Base-by-base conservation (phyloP, 2,113 vertebrate species). In the Amblyornis subalaris region DNA sequence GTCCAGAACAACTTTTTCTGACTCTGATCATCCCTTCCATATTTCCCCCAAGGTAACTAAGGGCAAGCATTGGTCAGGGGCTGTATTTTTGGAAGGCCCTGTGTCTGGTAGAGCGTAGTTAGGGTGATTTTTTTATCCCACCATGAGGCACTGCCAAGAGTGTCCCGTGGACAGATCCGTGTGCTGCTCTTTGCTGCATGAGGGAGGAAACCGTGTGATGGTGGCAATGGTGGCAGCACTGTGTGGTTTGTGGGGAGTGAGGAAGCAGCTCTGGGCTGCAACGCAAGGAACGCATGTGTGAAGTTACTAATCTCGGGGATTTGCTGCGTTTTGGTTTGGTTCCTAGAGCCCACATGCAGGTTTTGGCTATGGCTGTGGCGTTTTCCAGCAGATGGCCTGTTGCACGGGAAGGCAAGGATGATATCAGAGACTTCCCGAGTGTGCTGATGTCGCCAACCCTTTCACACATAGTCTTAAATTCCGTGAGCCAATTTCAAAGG, bases 1-100 rank as follows among this genome's bases (percentile, higher is more conserved):
- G 48, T 8, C 4, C 19, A 33, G 66, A 70, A 26, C 12, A 48
- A 50, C 26, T 33, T 53, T n/a, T 70, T 70, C 45, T 77, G 38
- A 54, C 35, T 57, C 9, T 26, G 3, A 0, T 42, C 0, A 1
- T 57, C 25, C 23, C 5, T 73, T 73, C 12, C 0, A 0, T 73
- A 3, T 80, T 77, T 94, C 84, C 21, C 33, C 22, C 12, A 4
- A 38, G 9, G 5, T 58, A 4, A 62, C 9, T 20, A 25, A 70
- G 50, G 25, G 24, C 26, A 92, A 50, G 11, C 1, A 1, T 66
- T 5, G 2, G 19, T 36, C 20, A 8, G 20, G 14, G n/a, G 17
- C 74, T 38, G 20, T 33, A 7, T 58, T 54, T 54, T 54, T 69
- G 50, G 40, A 81, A 64, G 31, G 14, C 19, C 19, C 24, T 58